phyloP scores from a whole-genome alignment of 2,888 invertebrate genomes.

The Autographa gamma region DNA sequence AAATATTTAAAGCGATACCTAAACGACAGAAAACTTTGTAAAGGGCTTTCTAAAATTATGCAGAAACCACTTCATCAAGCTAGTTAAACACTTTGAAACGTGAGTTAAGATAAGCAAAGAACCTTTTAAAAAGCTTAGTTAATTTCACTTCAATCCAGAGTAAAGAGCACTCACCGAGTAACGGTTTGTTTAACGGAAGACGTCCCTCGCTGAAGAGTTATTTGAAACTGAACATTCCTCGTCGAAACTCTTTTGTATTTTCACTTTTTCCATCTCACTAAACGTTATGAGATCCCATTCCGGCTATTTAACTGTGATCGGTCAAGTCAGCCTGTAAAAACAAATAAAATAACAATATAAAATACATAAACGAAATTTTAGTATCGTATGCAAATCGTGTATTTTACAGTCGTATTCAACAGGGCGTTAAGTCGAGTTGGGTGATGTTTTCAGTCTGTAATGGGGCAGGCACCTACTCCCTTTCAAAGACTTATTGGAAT shows the following conservation, averaged over 20 bases:
- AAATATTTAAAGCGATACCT: conserved; percentile 24
- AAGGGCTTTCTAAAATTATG: conserved; percentile 34
- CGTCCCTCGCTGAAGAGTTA: conserved; percentile 52
- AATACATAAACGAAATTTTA: conserved; percentile 66
- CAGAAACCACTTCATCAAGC: conserved; percentile 43
- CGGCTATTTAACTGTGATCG: conserved; percentile 73
- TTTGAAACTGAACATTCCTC: conserved; percentile 60
- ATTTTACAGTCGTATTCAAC: conserved; percentile 64
- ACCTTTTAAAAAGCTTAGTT: conserved; percentile 50
- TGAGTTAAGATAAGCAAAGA: conserved; percentile 41
- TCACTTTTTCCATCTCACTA: conserved; percentile 69
- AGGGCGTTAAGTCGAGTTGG: conserved; percentile 43
- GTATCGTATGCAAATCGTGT: conserved; percentile 73
- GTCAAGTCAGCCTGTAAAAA: conserved; percentile 70
- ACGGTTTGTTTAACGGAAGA: conserved; percentile 40
- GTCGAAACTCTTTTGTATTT: conserved; percentile 57
- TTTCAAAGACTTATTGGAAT: conserved; percentile 26
- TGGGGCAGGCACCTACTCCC: background rate
- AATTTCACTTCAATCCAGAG: conserved; percentile 48
- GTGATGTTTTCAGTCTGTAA: conserved; percentile 34
- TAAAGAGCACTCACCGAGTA: conserved; percentile 51
- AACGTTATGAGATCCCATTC: conserved; percentile 72
- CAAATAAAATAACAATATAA: conserved; percentile 74
- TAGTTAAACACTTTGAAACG: conserved; percentile 50
- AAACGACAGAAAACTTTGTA: conserved; percentile 19